phyloP scores from a whole-genome alignment of 2,113 vertebrate species.

The Syngnathus floridae region DNA sequence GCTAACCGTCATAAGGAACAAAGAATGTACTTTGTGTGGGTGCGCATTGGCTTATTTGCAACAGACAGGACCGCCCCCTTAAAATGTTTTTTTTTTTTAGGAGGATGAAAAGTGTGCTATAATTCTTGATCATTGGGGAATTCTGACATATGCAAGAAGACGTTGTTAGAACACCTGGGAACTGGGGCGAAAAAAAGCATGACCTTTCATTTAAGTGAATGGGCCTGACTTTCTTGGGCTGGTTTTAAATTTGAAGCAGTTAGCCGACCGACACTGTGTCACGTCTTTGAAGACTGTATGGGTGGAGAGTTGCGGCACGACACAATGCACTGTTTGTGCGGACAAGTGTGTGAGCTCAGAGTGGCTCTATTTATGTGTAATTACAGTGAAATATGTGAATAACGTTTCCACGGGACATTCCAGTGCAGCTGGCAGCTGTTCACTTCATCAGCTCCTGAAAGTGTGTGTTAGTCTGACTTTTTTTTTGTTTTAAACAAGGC shows the following conservation, averaged over 20 bases:
- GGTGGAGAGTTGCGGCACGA: neutral
- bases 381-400: constrained; percentile 48
- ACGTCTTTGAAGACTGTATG: constrained; percentile 13
- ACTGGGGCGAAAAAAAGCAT: no score
- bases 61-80: no score
- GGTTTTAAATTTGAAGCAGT: constrained; percentile 10
- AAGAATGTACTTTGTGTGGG: no score
- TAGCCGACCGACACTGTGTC: constrained; percentile 28
- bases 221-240: neutral
- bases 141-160: no score
- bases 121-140: no score
- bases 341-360: constrained; percentile 23
- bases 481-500: constrained; percentile 21
- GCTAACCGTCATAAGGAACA: no score
- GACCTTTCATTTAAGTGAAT: no score
- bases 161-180: no score
- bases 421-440: constrained; percentile 50
- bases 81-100: no score
- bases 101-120: no score
- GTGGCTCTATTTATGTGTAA: constrained; percentile 57
- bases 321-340: constrained; percentile 37
- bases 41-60: no score
- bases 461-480: constrained; percentile 15
- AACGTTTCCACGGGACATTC: constrained; percentile 46
- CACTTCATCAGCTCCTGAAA: constrained; percentile 18